phyloP scores from a whole-genome alignment of 92 coral and sea anemone genomes.

The Palythoa heliodiscus region DNA sequence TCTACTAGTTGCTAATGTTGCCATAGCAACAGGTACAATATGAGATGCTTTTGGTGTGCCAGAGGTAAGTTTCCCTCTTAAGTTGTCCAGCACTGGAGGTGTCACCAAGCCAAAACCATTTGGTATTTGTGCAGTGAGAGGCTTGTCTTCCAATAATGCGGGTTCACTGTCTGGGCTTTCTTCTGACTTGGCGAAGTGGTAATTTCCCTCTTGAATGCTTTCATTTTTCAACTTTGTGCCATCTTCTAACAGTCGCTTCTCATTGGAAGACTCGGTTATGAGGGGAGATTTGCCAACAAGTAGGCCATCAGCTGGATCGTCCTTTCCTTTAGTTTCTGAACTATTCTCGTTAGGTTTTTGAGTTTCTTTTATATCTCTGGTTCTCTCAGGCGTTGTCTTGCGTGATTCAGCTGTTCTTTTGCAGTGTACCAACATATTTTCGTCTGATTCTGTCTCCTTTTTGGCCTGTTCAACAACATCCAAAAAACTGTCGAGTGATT shows the following conservation, averaged over 20 bases:
- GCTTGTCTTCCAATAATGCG: constrained; percentile 68
- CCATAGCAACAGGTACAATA: constrained; percentile 29
- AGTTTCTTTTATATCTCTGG: constrained; percentile 14
- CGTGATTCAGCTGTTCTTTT: constrained; percentile 11
- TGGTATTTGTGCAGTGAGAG: constrained; percentile 32
- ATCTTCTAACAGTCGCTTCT: neutral
- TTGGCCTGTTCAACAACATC: constrained; percentile 20
- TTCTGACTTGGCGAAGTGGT: constrained; percentile 58
- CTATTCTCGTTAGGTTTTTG: neutral
- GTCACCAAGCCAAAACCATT: constrained; percentile 8
- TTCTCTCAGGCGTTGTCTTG: neutral
- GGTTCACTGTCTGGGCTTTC: constrained; percentile 81
- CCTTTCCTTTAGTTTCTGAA: neutral
- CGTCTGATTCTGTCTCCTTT: constrained; percentile 4
- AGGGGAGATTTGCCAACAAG: neutral
- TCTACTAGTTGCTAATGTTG: constrained; percentile 55
- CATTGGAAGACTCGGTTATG: neutral
- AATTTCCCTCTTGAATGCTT: constrained; percentile 42
- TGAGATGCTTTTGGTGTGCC: neutral
- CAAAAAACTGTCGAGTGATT: constrained; percentile 8
- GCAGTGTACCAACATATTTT: constrained; percentile 22
- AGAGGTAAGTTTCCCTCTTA: constrained; percentile 32
- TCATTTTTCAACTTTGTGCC: constrained; percentile 25
- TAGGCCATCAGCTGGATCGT: neutral
- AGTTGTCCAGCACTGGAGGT: constrained; percentile 50